Evolutionary conservation across 2,113 vertebrate genomes (phyloP), one percentile per base, ranked within the genome.

Genomic region (Peromyscus maniculatus): DNA sequence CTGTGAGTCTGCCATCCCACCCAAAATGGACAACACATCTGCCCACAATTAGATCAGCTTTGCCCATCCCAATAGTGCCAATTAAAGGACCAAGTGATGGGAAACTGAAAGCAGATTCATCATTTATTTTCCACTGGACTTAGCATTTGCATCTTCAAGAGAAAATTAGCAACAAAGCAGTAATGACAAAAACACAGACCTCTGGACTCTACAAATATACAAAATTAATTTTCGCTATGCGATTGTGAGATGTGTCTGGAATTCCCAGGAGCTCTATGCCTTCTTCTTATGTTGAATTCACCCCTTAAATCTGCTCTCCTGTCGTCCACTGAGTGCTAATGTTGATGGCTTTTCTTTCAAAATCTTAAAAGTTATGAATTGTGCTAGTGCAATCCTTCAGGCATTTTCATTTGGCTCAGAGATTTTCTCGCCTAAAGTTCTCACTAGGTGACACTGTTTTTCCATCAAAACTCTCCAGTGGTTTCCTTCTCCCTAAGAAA

Each of bases 371-470:
- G 78, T 91, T 91, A n/a, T 64, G 33, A 94, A 52, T 74, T 17
- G 49, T 88, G 31, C 55, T 86, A 21, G 39, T 52, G 66, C 39
- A 86, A 31, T 3, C 16, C 7, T 66, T 57, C 16, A 39, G 24
- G n/a, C 46, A 57, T 64, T 17, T 33, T 57, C 9, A 43, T 87
- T 92, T 89, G 43, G 1, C 8, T 87, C 17, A 57, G 28, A 43
- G 2, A 90, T 75, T 67, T 87, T 62, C 90, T 96, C 95, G 90
- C 92, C 49, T 77, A 79, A 93, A 92, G 4, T 36, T 96, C 94
- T 98, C 98, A 98, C 98, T 98, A 99, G 98, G 91, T 98, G 98
- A 98, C 98, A 98, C 93, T 98, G 91, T 99, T 97, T 96, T 91
- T 90, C 96, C 89, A 91, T 1, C 24, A 22, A 43, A 94, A 24